A percentile compares a stretch with the other conserved stretches of the same genome.
Conservation (phyloP, 1,140 invertebrate genomes). For the Ceratoteleas bidentatus region DNA sequence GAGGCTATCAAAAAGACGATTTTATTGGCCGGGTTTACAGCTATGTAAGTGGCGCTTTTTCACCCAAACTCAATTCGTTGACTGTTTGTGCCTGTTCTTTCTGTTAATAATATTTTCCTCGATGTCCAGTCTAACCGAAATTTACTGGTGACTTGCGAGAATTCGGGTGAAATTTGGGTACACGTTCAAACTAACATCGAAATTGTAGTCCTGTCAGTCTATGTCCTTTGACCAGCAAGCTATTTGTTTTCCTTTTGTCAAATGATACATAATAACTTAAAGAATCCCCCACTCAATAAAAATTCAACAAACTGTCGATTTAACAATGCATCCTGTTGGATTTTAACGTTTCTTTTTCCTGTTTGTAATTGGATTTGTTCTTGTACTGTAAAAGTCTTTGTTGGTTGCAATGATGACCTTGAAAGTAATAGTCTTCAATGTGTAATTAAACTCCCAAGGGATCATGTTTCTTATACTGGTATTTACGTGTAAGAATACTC, state of each 20-base stretch:
- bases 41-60: slow-evolving; percentile 43
- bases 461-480: slow-evolving; percentile 10
- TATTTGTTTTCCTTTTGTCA: no score
- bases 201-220: no score
- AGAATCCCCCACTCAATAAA: no score
- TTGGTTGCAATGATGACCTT: neutral
- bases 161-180: neutral
- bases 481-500: slow-evolving; percentile 61
- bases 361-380: neutral
- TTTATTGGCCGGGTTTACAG: slow-evolving; percentile 13
- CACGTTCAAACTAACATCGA: no score
- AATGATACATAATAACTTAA: no score
- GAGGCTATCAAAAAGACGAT: slow-evolving; percentile 21
- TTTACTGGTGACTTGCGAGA: no score
- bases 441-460: neutral
- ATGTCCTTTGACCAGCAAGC: no score
- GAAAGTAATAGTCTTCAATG: neutral
- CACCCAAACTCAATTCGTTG: slow-evolving; percentile 14
- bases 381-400: neutral
- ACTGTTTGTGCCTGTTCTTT: slow-evolving; percentile 34
- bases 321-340: neutral
- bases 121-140: slow-evolving; percentile 22
- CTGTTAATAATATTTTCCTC: slow-evolving; percentile 22
- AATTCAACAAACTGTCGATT: neutral
- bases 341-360: neutral